A percentile compares a stretch with the other conserved stretches of the same genome.
These are phyloP conservation scores for Poeciliopsis occidentalis DNA, from an alignment of 2,113 vertebrate species.

Conservation along the genomic window DNA sequence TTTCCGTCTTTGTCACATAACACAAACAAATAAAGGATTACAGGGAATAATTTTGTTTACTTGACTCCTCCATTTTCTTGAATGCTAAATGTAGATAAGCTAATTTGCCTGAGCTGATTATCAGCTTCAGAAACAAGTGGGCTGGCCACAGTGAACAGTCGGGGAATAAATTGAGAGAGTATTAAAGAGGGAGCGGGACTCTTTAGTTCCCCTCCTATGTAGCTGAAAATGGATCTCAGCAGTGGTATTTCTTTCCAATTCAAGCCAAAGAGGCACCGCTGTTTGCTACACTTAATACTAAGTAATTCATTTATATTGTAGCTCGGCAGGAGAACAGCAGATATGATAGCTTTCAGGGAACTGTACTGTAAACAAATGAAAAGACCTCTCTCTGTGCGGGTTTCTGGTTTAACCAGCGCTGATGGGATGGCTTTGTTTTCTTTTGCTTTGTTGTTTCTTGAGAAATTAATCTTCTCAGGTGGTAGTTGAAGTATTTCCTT, in stretches of 20 bases:
- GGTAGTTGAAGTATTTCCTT: background rate
- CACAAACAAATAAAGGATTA: conserved; percentile 14
- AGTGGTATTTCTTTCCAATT: conserved; percentile 58
- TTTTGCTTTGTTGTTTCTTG: background rate
- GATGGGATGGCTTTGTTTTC: background rate
- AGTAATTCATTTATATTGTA: conserved; percentile 67
- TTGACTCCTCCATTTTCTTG: conserved; percentile 59
- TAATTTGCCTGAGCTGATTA: conserved; percentile 71
- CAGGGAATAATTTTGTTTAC: conserved; percentile 43
- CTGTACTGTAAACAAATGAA: conserved; percentile 69
- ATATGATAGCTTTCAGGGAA: conserved; percentile 70
- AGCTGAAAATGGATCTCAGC: conserved; percentile 70
- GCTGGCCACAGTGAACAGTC: conserved; percentile 53
- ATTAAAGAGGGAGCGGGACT: conserved; percentile 47
- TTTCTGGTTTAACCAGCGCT: background rate
- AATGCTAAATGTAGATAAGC: conserved; percentile 72
- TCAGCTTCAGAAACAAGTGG: conserved; percentile 67
- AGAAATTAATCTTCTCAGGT: background rate
- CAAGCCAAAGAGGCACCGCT: conserved; percentile 41
- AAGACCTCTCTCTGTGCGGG: conserved; percentile 23
- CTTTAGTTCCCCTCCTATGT: conserved; percentile 64
- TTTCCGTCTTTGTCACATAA: conserved; percentile 13
- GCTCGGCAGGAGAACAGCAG: conserved; percentile 51
- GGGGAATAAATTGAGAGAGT: conserved; percentile 58
- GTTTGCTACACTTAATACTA: conserved; percentile 60